Evolutionary conservation across 1,140 invertebrate genomes (phyloP).

Genomic region (Pseudachorutes palmiensis): DNA sequence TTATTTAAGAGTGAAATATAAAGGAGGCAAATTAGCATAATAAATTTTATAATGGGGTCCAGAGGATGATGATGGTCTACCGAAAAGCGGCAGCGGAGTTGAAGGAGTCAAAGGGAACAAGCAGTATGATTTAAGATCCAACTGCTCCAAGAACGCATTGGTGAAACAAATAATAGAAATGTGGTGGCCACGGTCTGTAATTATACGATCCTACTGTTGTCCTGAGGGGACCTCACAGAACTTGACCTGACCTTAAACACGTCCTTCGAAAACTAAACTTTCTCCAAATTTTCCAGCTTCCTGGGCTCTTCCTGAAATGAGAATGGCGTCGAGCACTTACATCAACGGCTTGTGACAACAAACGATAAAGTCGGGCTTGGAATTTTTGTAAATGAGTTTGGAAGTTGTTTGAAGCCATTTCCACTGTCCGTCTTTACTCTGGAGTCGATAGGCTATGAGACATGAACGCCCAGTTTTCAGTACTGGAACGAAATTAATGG

Average conservation of each 20-base stretch:
- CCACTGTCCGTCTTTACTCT: conserved; percentile 88
- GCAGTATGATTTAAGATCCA: background rate
- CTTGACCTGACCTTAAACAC: background rate
- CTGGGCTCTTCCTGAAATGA: too few species aligned
- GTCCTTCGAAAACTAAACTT: background rate
- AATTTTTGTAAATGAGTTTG: conserved; percentile 95
- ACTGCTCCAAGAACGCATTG: too few species aligned
- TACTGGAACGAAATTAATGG: conserved; percentile 53
- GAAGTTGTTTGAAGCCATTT: conserved; percentile 98
- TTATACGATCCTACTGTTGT: background rate
- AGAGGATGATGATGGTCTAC: too few species aligned
- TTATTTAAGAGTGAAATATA: too few species aligned
- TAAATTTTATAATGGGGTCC: conserved; percentile 5
- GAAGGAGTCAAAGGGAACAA: background rate
- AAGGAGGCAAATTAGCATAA: conserved; percentile 7
- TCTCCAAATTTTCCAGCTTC: background rate
- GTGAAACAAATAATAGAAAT: conserved; percentile 8
- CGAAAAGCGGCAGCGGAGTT: too few species aligned
- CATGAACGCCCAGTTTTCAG: conserved; percentile 96
- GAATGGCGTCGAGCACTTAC: too few species aligned
- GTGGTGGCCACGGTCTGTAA: background rate
- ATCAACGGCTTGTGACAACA: conserved; percentile 94
- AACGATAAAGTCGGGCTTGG: conserved; percentile 97
- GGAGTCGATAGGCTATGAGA: conserved; percentile 93
- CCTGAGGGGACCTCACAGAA: background rate